Evolutionary conservation across 2,888 invertebrate genomes (phyloP), one percentile per base, ranked within the genome.

Genomic region (Spilosoma lubricipeda): DNA sequence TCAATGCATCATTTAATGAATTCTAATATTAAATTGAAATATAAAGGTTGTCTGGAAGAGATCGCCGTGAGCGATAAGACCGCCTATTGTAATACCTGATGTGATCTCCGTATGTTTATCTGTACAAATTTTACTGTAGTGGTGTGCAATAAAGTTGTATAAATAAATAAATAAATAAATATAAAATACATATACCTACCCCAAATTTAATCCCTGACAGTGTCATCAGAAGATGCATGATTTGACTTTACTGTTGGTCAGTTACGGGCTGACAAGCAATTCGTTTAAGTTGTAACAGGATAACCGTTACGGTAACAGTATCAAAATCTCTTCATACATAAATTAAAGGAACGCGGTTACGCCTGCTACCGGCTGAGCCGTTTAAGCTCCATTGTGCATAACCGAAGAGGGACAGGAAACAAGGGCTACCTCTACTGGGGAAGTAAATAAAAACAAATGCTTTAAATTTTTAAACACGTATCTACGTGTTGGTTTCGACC

Each of bases 321-420:
- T 92, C 92, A 92, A 92, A 92, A 92, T 92, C 92, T 92, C 90
- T 86, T 91, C 91, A 91, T 92, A 90, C 91, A 93, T 93, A 93
- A 93, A 92, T 93, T 91, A 92, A 90, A 89, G 88, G 85, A 86
- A 86, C 86, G 89, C 77, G 89, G 90, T 90, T 88, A 86, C 85
- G 86, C 82, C 77, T 82, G 85, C 88, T 88, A 85, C 89, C 85
- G 86, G 86, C 86, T 89, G 88, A 91, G 88, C 90, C 89, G 84
- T 90, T 92, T 91, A 93, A 92, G 90, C 91, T 86, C 87, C 86
- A 90, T 93, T 91, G 91, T 92, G 92, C 90, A 93, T 92, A 92
- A 91, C 90, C 89, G 85, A 92, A 90, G 87, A 91, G 91, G 89
- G 83, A 87, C 86, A 88, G 88, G 85, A 89, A 90, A 77, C 73